These are phyloP conservation scores for Hyperoodon ampullatus DNA, from an alignment of 2,113 vertebrate genomes.

Conservation along the genomic window DNA sequence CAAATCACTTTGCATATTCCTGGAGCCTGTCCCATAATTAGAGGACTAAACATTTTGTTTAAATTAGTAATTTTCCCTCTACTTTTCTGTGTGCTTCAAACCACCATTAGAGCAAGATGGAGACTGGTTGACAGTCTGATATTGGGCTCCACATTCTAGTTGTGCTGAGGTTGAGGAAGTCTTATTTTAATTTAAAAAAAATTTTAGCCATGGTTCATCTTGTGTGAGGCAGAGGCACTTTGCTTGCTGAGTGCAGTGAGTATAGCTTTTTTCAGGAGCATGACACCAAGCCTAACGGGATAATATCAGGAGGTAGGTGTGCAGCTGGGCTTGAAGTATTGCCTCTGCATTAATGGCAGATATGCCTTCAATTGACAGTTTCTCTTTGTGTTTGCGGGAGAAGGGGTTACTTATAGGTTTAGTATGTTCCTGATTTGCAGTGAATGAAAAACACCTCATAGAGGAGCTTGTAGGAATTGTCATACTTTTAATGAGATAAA, in stretches of 20 bases:
- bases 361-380: background rate
- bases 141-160: background rate
- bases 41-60: conserved; percentile 78
- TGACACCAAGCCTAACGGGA: background rate
- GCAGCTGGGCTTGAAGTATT: background rate
- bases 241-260: background rate
- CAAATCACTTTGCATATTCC: conserved; percentile 70
- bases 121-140: conserved; percentile 5
- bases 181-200: conserved; percentile 66
- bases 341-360: background rate
- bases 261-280: background rate
- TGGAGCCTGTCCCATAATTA: conserved; percentile 69
- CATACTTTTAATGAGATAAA: background rate
- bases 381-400: conserved; percentile 13
- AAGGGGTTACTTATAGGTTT: background rate
- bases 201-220: conserved; percentile 32
- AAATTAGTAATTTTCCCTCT: conserved; percentile 54
- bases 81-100: conserved; percentile 32
- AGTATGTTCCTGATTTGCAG: background rate
- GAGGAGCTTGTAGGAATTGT: background rate
- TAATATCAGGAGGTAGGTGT: background rate
- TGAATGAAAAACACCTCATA: background rate
- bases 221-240: conserved; percentile 20
- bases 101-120: conserved; percentile 19
- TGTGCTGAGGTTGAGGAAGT: conserved; percentile 24